phyloP scores from a whole-genome alignment of 2,888 invertebrate genomes.

The Adela reaumurella region DNA sequence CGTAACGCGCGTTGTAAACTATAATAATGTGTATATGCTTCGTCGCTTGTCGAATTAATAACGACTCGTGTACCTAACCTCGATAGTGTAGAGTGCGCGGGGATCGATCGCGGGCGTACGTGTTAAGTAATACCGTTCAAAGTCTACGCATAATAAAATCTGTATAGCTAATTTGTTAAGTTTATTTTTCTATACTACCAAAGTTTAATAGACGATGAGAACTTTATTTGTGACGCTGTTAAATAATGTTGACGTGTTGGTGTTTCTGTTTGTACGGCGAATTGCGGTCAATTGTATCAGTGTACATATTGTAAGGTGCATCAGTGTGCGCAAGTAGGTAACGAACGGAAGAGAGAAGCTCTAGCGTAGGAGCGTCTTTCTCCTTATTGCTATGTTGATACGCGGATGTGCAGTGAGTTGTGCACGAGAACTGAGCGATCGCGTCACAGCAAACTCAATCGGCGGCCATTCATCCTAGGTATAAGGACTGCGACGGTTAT shows the following conservation, averaged over 20 bases:
- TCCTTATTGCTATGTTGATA: no score
- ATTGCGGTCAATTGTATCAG: no score
- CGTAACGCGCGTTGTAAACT: background rate
- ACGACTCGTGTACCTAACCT: background rate
- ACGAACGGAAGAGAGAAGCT: no score
- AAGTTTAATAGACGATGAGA: constrained; percentile 11
- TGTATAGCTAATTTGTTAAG: constrained; percentile 12
- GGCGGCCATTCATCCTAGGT: background rate
- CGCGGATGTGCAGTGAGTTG: background rate
- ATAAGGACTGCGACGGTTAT: background rate
- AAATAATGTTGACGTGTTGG: background rate
- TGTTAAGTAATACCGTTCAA: background rate
- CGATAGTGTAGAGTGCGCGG: no score
- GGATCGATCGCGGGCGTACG: background rate
- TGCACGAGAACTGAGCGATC: background rate
- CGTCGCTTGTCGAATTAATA: no score
- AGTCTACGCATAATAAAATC: background rate
- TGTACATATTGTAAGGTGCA: no score
- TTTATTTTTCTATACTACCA: constrained; percentile 19
- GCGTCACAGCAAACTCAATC: background rate
- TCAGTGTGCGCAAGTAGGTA: no score
- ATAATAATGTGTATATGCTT: background rate
- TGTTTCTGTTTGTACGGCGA: no score
- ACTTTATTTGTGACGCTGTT: background rate
- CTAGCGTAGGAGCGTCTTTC: no score